Evolutionary conservation across 2,797 vertebrate genomes (phyloP), one percentile per base, ranked within the genome.

Genomic region (Sebastes oblongus): DNA sequence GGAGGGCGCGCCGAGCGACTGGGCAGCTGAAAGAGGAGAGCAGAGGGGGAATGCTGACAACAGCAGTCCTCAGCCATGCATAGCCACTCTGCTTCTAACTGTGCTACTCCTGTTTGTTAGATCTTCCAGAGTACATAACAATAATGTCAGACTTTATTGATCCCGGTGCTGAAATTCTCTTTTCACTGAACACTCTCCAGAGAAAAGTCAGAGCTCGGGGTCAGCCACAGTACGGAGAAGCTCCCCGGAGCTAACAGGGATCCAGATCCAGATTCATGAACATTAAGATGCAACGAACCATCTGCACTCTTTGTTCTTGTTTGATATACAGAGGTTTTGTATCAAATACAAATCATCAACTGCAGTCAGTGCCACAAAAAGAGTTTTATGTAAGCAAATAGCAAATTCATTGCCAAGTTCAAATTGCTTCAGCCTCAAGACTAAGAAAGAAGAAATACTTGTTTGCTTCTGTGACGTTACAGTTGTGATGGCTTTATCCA

Each of bases 11-110:
- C 83, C 87, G 90, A 92, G 87, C 60, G 62, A 90, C 83, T 8
- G 83, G 92, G 87, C 93, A 93, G 91, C 91, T 90, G 93, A 93
- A 90, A 89, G 87, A 85, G 80, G 90, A 92, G 90, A 89, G 74
- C 87, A 70, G 81, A 58, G 60, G 77, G 87, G 91, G 89, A 90
- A 94, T 87, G 92, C 90, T 93, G 94, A 94, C 94, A 90, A 72
- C 82, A 85, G 71, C 84, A 86, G 84, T 82, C 84, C 46, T 54
- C 64, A 32, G 87, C 78, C 89, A 70, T 85, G 83, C 76, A 78
- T 55, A 89, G 85, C 72, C 66, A 7, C 64, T 46, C 70, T 69
- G 75, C 50, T 69, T 73, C 80, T 70, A 36, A 46, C 76, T 56
- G 6, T 5, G 52, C 22, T 74, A 4, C 68, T 70, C 42, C 52